These are phyloP conservation scores for Anas bernieri DNA, from an alignment of 2,797 vertebrate genomes.

Conservation along the genomic window DNA sequence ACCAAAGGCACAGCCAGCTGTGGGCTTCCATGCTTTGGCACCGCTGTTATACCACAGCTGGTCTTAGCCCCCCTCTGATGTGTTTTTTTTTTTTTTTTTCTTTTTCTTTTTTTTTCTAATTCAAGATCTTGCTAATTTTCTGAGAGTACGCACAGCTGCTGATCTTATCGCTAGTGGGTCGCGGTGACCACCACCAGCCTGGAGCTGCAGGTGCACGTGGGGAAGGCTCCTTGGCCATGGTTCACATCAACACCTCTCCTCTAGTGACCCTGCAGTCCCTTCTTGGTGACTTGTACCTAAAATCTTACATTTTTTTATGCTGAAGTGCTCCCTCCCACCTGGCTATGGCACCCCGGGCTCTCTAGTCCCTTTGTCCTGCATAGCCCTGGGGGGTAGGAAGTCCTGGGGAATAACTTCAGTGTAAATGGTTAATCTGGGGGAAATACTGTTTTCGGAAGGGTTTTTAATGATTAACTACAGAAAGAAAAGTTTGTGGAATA, in stretches of 20 bases:
- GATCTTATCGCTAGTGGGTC: not conserved
- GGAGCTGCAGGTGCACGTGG: accelerated
- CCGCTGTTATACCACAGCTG: not conserved
- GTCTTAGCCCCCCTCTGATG: not conserved
- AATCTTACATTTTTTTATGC: not conserved
- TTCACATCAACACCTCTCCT: accelerated
- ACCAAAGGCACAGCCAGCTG: not conserved
- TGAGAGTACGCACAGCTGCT: not conserved
- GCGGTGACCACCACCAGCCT: not conserved
- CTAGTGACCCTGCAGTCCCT: not conserved
- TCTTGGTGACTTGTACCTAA: not conserved
- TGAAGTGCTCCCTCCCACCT: not conserved
- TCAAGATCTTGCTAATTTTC: not conserved
- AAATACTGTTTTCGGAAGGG: not conserved
- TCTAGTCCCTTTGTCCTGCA: not conserved
- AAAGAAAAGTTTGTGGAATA: not conserved
- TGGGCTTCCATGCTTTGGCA: not conserved
- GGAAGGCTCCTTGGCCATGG: not conserved
- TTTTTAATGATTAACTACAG: not conserved
- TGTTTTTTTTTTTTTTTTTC: not conserved
- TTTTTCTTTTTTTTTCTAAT: not conserved
- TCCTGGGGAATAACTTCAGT: not conserved
- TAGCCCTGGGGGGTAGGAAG: too few relatives aligned
- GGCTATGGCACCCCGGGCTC: not conserved
- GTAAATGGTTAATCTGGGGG: not conserved